Evolutionary conservation across 2,113 vertebrate species (phyloP), one percentile per base, ranked within the genome.

Genomic region (Equus przewalskii): DNA sequence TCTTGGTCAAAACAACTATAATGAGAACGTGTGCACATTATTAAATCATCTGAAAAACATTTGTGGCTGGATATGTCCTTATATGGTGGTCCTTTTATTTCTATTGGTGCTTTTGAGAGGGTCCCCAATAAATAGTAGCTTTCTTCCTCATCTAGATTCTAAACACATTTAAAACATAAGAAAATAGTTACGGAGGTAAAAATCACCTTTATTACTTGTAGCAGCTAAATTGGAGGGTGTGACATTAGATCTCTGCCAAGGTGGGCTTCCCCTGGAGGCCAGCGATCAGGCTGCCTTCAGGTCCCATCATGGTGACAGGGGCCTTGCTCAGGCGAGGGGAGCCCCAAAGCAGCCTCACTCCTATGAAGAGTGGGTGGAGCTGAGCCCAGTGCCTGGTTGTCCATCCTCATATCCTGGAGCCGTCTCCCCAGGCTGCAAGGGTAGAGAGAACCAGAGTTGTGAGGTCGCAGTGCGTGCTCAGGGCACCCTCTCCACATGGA

Each of bases 181-280:
- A 56, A 24, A 36, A 28, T 8, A 28, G 1, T 3, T 19, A 4
- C 0, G 12, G 51, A 60, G 22, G 41, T 5, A 7, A 28, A 67
- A 46, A 2, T 7, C 41, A 13, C 83, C 13, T 24, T 7, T 0
- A 0, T 28, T 1, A 7, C 73, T 1, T 36, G 22, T 14, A 5
- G 62, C 22, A 12, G 73, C 30, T 56, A 2, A 30, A 7, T 3
- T 0, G 12, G 1, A 51, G 84, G 41, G 7, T 4, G 12, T 36
- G 7, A 22, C 51, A 3, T 33, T 18, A n/a, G 84, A 12, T 30
- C 1, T 30, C 11, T 18, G 75, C 54, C 41, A 13, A 11, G n/a
- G 7, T 18, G 22, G 24, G 70, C n/a, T 64, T 44, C 70, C 33
- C 0, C 5, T 16, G 69, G n/a, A 33, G n/a, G 6, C 33, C 69